These are phyloP conservation scores for Progne subis DNA, from an alignment of 2,113 vertebrate species.

Conservation along the genomic window DNA sequence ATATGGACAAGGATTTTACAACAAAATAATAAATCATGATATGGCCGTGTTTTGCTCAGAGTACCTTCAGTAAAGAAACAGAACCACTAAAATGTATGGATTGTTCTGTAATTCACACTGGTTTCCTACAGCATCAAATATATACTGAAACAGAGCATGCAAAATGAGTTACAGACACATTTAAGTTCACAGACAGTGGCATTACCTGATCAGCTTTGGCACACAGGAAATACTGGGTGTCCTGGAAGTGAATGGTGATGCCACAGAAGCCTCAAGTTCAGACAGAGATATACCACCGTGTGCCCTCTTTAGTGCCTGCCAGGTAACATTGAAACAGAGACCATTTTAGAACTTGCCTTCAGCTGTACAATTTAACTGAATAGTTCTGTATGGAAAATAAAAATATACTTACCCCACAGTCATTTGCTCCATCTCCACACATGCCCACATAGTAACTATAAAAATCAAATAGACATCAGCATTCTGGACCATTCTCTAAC, in stretches of 20 bases:
- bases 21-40: neutral
- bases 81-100: neutral
- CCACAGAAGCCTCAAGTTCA: slow-evolving; percentile 96
- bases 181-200: neutral
- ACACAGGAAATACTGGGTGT: slow-evolving; percentile 97
- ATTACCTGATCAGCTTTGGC: slow-evolving; percentile 95
- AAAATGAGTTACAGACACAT: neutral
- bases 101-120: neutral
- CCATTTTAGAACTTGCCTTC: neutral
- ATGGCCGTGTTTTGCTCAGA: neutral
- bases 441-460: slow-evolving; percentile 95
- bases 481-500: neutral
- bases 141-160: neutral
- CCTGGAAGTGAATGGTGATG: slow-evolving; percentile 95
- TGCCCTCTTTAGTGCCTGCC: slow-evolving; percentile 92
- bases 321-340: neutral
- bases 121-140: neutral
- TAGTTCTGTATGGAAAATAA: neutral
- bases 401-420: slow-evolving; percentile 90
- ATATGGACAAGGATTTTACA: neutral
- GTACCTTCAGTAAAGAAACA: neutral
- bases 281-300: slow-evolving; percentile 96
- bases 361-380: neutral
- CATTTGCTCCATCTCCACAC: slow-evolving; percentile 98
- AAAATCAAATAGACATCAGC: slow-evolving; percentile 37